A percentile compares a stretch with the other conserved stretches of the same genome.
Evolutionary conservation across 2,113 vertebrate species (phyloP).

Genomic region (Syrrhaptes paradoxus): DNA sequence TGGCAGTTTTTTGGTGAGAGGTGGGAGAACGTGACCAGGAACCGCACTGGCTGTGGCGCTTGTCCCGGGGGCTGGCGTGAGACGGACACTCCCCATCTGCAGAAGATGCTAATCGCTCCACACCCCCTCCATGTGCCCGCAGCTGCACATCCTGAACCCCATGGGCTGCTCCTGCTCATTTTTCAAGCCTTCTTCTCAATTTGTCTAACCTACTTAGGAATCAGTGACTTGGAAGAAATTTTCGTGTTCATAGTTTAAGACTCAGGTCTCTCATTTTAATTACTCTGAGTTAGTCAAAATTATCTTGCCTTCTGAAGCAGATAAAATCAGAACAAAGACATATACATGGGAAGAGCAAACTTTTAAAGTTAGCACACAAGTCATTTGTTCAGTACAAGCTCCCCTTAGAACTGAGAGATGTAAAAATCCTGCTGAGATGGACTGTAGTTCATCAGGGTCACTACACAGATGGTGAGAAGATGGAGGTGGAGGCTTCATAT

Average conservation of each 20-base stretch:
- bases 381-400: not conserved
- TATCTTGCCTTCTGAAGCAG: not conserved
- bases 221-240: not conserved
- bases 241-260: not conserved
- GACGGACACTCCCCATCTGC: accelerated
- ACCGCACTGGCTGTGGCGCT: not conserved
- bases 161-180: not conserved
- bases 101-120: not conserved
- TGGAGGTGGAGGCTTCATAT: not conserved
- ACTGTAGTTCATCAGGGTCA: not conserved
- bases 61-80: not conserved
- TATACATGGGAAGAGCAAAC: not conserved
- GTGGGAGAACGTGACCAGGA: not conserved
- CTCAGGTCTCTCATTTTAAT: not conserved
- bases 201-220: not conserved
- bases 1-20: not conserved
- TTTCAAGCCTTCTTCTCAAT: not conserved
- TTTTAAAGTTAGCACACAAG: not conserved
- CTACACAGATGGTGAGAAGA: not conserved
- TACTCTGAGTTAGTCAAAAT: not conserved
- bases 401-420: not conserved
- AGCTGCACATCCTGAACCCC: accelerated
- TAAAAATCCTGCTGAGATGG: not conserved
- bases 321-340: not conserved
- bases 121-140: not conserved